These are phyloP conservation scores for Lates calcarifer DNA, from an alignment of 2,113 vertebrate genomes.

Conservation along the genomic window DNA sequence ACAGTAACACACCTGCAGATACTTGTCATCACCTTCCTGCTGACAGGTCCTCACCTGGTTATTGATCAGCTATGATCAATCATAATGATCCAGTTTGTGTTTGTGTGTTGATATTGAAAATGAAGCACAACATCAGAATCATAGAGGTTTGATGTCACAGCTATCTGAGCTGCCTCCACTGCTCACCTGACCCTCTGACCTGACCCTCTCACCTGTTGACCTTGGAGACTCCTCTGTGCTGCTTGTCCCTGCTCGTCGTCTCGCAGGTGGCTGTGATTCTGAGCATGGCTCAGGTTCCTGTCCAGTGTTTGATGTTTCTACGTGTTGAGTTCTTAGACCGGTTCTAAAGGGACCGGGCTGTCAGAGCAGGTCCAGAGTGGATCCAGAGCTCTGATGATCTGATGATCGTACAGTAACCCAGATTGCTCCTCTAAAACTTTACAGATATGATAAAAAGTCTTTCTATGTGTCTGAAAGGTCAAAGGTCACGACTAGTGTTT, in stretches of 20 bases:
- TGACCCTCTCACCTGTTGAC: no score
- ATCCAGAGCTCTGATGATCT: background rate
- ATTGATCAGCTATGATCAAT: background rate
- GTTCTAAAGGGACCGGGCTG: slow-evolving; percentile 12
- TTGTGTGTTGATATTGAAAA: background rate
- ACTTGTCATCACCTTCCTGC: background rate
- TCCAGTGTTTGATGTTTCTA: background rate
- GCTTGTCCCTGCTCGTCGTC: background rate
- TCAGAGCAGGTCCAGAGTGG: no score
- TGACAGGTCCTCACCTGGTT: background rate
- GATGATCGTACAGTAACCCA: background rate
- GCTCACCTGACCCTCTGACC: slow-evolving; percentile 12
- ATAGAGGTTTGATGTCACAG: background rate
- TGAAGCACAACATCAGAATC: background rate
- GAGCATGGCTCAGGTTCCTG: background rate
- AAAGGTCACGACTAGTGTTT: slow-evolving; percentile 7
- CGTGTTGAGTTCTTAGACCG: background rate
- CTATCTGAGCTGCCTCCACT: background rate
- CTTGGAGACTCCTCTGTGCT: background rate
- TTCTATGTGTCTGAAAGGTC: slow-evolving; percentile 6
- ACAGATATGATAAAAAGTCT: background rate
- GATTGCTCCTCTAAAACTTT: background rate
- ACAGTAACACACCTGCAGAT: no score
- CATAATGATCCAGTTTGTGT: no score
- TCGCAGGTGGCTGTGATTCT: background rate